Base-by-base conservation (phyloP, 1,140 invertebrate species). In the Tachypleus tridentatus region DNA sequence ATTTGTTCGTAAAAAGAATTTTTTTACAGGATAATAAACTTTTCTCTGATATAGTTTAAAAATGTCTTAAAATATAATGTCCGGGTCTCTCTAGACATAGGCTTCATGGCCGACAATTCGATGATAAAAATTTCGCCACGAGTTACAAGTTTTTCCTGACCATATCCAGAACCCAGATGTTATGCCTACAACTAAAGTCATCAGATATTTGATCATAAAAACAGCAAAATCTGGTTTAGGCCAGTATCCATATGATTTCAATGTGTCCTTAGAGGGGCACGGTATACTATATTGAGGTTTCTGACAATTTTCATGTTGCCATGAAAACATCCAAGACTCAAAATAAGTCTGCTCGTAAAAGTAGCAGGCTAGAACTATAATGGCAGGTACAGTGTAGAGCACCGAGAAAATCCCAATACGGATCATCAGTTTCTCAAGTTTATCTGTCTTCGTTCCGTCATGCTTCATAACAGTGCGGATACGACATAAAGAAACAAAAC, bases 91-190 rank as follows among this genome's bases (percentile, higher is more conserved):
- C 29, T 29, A 86, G 66, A 87, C 85, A 75, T 88, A 88, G n/a
- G 86, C 86, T 76, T 87, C 85, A 10, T 81, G 65, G 10, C 64
- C 60, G 54, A 58, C 51, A 51, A 65, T 64, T 69, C 73, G 72
- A 10, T 67, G 67, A 60, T 74, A 72, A 58, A 96, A 94, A 72
- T 89, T 86, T 73, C 85, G 85, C 93, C 94, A 98, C 67, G 91
- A 94, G 58, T 86, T 85, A 70, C 97, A 81, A 1, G 96, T 98
- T 79, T 99, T 99, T 53, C 91, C 88, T 8, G 93, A 97, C 87
- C 94, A 96, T 52, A 98, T 91, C 95, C 95, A 98, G 67, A 97
- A 91, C 5, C 91, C 93, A 5, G 92, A 97, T 0, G 93, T 97
- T 52, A 98, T 94, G 3, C 95, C 95, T 8, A 97, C 93, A 63